phyloP scores from a whole-genome alignment of 2,888 invertebrate species.

The Dryadula phaetusa region DNA sequence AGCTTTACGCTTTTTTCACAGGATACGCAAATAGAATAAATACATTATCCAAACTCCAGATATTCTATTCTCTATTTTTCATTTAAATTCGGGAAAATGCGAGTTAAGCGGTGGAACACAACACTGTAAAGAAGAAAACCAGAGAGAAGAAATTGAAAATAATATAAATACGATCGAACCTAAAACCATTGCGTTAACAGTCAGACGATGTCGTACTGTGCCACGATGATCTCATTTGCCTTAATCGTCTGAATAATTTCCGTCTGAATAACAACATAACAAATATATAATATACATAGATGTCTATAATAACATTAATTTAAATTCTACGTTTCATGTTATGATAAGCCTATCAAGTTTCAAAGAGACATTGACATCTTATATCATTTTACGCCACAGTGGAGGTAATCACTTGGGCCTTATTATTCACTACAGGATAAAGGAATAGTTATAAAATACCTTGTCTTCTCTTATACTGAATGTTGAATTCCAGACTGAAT shows the following conservation, averaged over 20 bases:
- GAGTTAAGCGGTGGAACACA: too few relatives aligned
- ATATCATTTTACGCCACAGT: constrained; percentile 6
- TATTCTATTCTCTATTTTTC: too few relatives aligned
- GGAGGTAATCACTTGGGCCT: constrained; percentile 3
- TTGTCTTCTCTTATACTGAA: background rate
- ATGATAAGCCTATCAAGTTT: constrained; percentile 3
- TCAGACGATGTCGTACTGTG: too few relatives aligned
- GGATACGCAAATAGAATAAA: too few relatives aligned
- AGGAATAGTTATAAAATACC: constrained; percentile 15
- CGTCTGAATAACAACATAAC: background rate
- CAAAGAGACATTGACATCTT: constrained; percentile 18
- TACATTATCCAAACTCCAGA: too few relatives aligned
- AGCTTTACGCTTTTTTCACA: too few relatives aligned
- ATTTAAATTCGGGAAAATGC: too few relatives aligned
- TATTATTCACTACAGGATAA: background rate
- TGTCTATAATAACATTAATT: background rate
- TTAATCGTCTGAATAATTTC: background rate
- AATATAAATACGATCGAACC: too few relatives aligned
- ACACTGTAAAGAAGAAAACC: too few relatives aligned
- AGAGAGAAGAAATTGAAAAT: too few relatives aligned
- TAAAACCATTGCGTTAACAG: too few relatives aligned
- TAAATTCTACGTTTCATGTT: constrained; percentile 10
- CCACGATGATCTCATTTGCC: too few relatives aligned
- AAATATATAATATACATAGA: background rate
- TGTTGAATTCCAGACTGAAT: background rate